Evolutionary conservation across 1,140 invertebrate species (phyloP).

Genomic region (Heterodera schachtii): DNA sequence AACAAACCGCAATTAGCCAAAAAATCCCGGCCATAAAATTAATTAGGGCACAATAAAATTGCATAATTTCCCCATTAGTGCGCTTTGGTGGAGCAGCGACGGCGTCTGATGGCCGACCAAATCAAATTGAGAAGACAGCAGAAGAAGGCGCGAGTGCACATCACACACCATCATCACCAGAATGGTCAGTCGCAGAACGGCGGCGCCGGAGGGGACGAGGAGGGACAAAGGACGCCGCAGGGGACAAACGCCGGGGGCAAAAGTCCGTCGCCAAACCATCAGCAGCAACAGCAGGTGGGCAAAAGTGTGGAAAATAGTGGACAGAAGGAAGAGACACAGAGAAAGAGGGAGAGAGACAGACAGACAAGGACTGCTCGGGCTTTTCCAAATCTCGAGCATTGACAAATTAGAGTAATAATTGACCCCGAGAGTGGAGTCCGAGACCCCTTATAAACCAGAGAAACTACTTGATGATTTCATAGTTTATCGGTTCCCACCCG

Average conservation of each 20-base stretch:
- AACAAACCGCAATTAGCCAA: no score
- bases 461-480: no score
- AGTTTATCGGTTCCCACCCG: no score
- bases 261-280: not conserved
- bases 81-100: conserved; percentile 49
- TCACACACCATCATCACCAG: conserved; percentile 20
- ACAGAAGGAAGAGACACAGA: no score
- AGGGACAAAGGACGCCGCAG: conserved; percentile 1
- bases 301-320: not conserved
- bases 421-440: no score
- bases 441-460: no score
- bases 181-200: conserved; percentile 28
- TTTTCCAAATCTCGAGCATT: no score
- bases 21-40: no score
- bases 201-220: conserved; percentile 21
- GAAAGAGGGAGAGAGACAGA: no score
- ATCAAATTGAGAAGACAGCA: conserved; percentile 54
- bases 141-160: conserved; percentile 50
- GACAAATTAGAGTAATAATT: no score
- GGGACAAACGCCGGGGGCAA: not conserved
- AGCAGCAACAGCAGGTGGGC: not conserved
- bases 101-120: conserved; percentile 50
- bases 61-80: conserved; percentile 28
- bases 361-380: no score
- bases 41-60: no score